Evolutionary conservation across 2,888 invertebrate species (phyloP).

Genomic region (Spisula subtruncata): DNA sequence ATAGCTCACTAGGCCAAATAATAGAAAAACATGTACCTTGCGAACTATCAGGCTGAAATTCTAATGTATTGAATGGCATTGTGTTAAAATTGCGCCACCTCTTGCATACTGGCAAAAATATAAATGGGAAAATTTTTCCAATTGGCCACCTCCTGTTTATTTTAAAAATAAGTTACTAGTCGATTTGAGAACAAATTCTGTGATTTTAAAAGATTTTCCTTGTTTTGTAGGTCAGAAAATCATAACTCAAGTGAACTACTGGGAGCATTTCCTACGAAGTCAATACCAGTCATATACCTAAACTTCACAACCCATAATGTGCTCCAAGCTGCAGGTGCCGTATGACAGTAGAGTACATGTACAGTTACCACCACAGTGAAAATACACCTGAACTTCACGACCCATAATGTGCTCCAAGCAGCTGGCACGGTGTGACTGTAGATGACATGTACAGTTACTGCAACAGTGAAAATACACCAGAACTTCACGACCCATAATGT

Average conservation of each 20-base stretch:
- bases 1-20: no score
- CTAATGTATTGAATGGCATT: no score
- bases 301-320: slow-evolving; percentile 64
- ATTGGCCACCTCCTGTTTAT: no score
- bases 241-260: slow-evolving; percentile 89
- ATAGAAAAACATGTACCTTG: no score
- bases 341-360: slow-evolving; percentile 37
- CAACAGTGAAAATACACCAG: neutral
- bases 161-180: no score
- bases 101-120: neutral
- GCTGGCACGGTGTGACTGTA: slow-evolving; percentile 33
- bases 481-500: neutral
- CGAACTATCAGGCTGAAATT: no score
- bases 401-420: neutral
- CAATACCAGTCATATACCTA: slow-evolving; percentile 91
- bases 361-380: neutral
- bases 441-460: neutral
- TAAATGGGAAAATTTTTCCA: neutral
- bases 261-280: slow-evolving; percentile 96
- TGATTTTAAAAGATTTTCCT: neutral
- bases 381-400: slow-evolving; percentile 24
- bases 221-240: slow-evolving; percentile 78
- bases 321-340: slow-evolving; percentile 63
- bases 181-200: no score
- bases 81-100: no score